Base-by-base conservation (phyloP, 35 echinoderm and acorn worm genomes). In the Stichopus chloronotus region DNA sequence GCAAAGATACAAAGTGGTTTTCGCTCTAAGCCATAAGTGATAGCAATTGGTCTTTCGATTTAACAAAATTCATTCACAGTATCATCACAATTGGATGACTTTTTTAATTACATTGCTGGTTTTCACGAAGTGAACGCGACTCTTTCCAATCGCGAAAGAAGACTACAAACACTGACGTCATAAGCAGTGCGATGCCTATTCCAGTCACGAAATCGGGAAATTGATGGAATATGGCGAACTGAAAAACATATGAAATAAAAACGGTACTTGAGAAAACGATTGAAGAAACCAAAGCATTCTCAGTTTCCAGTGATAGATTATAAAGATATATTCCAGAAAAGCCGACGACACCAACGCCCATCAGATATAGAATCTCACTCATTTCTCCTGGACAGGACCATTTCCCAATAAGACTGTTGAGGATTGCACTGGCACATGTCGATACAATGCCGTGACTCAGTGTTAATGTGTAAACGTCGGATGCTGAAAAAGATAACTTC, bases 251-350 rank as follows among this genome's bases (percentile, higher is more conserved):
- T 10, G 77, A 22, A 22, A 79, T 79, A 23, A 79, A 79, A 0
- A 79, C 22, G 77, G n/a, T 79, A 21, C 20, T 79, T 11, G 77
- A 19, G 30, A 79, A 79, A 9, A 79, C 20, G 9, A 79, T 21
- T n/a, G 77, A 21, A n/a, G 22, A 5, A 79, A 79, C 0, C 22
- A 79, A 79, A n/a, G 77, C 16, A 5, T 79, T 79, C 30, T 79
- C 20, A n/a, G 77, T 79, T 79, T 24, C 9, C 5, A 79, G 22
- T 4, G 77, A 79, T 52, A 79, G 9, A 21, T 22, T 52, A 79
- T 79, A 79, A 25, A 79, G 30, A 79, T 79, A 79, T 6, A 79
- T 79, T 21, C 77, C 77, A 79, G 22, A 79, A 21, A 79, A 79
- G 14, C 77, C 77, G 30, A 9, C n/a, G 9, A 79, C 9, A 10